These are phyloP conservation scores for Arctocebus calabarensis DNA, from an alignment of 2,797 vertebrate genomes.

Conservation along the genomic window DNA sequence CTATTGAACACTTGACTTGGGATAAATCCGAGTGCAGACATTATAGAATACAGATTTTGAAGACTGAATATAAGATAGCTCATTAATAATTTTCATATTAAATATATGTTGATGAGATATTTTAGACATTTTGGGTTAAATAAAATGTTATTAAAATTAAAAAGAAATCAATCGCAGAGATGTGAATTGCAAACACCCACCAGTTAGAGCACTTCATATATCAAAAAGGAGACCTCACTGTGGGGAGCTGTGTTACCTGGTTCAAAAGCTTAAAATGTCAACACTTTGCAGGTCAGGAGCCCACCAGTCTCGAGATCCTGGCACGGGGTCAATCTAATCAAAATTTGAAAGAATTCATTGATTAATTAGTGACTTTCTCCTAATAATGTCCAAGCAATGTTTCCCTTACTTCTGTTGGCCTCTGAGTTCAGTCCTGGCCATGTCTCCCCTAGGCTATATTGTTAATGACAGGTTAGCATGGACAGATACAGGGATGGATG, in stretches of 20 bases:
- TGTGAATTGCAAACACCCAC: not conserved
- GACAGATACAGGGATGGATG: rapidly evolving
- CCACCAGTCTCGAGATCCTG: not conserved
- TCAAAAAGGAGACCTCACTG: not conserved
- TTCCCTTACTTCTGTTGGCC: not conserved
- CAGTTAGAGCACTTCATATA: not conserved
- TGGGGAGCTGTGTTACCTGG: not conserved
- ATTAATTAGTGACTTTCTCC: not conserved
- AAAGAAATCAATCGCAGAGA: not conserved
- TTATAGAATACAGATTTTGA: not conserved
- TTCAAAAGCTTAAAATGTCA: not conserved
- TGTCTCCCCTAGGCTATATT: not conserved
- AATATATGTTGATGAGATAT: not conserved
- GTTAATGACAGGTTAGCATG: not conserved
- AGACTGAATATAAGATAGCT: not conserved
- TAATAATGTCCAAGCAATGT: not conserved
- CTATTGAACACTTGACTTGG: not conserved
- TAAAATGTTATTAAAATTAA: not conserved
- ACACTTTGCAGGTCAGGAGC: not conserved
- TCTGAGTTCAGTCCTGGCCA: not conserved
- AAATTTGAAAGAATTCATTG: not conserved
- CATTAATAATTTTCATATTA: not conserved
- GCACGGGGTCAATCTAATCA: not conserved
- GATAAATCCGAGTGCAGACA: not conserved
- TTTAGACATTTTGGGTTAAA: not conserved